These are phyloP conservation scores for Enteromius viviparus DNA, from an alignment of 2,797 vertebrate genomes.

Conservation along the genomic window DNA sequence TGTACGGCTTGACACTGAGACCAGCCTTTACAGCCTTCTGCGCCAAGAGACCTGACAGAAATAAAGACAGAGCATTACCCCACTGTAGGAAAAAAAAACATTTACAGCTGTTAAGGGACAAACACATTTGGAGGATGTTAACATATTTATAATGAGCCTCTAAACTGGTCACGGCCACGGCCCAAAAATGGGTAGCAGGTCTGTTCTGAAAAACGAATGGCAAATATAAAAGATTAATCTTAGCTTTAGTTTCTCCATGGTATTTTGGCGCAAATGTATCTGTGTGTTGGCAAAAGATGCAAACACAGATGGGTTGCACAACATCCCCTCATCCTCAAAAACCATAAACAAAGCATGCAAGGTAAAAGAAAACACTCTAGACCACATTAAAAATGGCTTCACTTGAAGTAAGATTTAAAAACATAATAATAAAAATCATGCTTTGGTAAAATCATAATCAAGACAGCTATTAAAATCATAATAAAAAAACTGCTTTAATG, in stretches of 20 bases:
- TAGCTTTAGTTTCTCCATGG: not conserved
- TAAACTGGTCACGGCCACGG: not conserved
- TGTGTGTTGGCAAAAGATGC: not conserved
- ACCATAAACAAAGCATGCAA: not conserved
- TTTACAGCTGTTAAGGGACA: not conserved
- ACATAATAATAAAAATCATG: not conserved
- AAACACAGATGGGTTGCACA: not conserved
- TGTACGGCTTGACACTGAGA: conserved; percentile 90
- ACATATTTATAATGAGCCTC: not conserved
- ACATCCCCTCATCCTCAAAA: not conserved
- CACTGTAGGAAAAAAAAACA: not conserved
- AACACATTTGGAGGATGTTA: not conserved
- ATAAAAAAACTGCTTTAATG: not conserved
- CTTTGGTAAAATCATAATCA: not conserved
- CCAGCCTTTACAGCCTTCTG: conserved; percentile 91
- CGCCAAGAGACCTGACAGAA: conserved; percentile 86
- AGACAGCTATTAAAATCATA: not conserved
- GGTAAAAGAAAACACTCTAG: not conserved
- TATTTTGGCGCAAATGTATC: not conserved
- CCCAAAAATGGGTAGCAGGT: not conserved
- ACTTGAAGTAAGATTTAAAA: not conserved
- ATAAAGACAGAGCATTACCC: conserved; percentile 34
- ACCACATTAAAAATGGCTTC: not conserved
- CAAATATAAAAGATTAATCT: not conserved
- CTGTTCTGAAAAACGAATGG: not conserved